These are phyloP conservation scores for Leucosticte australis DNA, from an alignment of 2,113 vertebrate genomes.

Conservation along the genomic window DNA sequence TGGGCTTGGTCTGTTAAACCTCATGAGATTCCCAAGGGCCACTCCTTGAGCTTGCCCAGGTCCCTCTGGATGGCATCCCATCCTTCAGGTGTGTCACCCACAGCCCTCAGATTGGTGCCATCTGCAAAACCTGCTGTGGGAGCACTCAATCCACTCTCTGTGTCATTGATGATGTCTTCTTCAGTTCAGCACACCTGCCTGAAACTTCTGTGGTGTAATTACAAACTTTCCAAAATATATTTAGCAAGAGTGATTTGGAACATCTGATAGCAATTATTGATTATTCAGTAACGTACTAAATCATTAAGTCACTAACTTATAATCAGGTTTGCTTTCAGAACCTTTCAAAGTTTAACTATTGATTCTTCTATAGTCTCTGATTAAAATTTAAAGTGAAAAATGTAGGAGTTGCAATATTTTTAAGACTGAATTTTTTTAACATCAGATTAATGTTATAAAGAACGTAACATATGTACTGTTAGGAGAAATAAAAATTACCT, in stretches of 20 bases:
- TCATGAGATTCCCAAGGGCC: not conserved
- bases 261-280: not conserved
- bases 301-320: not conserved
- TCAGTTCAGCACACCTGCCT: not conserved
- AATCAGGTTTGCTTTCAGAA: not conserved
- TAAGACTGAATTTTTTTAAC: not conserved
- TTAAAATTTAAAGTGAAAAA: constrained; percentile 27
- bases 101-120: not conserved
- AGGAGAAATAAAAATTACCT: not conserved
- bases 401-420: not conserved
- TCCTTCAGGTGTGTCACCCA: not conserved
- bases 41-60: fast-evolving
- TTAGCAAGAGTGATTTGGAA: not conserved
- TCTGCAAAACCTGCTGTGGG: not conserved
- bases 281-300: not conserved
- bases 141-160: fast-evolving
- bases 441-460: not conserved
- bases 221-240: not conserved
- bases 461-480: not conserved
- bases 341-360: constrained; percentile 1
- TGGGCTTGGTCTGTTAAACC: not conserved
- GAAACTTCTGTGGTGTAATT: not conserved
- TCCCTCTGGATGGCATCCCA: not conserved
- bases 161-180: not conserved
- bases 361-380: not conserved